A percentile compares a stretch with the other conserved stretches of the same genome.
Conservation (phyloP, 2,797 vertebrate genomes). For the Crotalus adamanteus region DNA sequence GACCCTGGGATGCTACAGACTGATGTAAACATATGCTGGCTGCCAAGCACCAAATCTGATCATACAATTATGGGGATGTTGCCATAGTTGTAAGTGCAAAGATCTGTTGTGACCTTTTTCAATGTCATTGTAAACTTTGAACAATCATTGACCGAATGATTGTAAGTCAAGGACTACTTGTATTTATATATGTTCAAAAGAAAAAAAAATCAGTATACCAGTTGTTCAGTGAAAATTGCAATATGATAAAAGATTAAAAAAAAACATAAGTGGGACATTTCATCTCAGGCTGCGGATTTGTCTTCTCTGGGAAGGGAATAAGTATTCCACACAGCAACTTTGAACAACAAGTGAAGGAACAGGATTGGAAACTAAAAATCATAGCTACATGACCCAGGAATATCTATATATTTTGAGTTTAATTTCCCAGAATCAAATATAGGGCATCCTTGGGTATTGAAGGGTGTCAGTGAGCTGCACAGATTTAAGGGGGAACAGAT, state of each 20-base stretch:
- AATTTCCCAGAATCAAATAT: neutral
- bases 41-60: neutral
- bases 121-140: neutral
- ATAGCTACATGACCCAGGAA: neutral
- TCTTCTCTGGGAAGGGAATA: neutral
- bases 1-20: neutral
- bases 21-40: neutral
- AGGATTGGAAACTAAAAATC: neutral
- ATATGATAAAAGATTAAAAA: neutral
- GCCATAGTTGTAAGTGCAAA: neutral
- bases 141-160: neutral
- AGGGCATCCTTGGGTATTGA: neutral
- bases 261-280: neutral
- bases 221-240: neutral
- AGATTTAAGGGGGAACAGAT: neutral
- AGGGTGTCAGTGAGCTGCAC: neutral
- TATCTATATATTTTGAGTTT: neutral
- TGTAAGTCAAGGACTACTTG: neutral
- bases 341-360: neutral
- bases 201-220: neutral
- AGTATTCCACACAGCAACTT: neutral
- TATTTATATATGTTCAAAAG: neutral
- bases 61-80: neutral
- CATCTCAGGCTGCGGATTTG: neutral
- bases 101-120: neutral